Evolutionary conservation across 2,797 vertebrate genomes (phyloP).

Genomic region (Anas bernieri): DNA sequence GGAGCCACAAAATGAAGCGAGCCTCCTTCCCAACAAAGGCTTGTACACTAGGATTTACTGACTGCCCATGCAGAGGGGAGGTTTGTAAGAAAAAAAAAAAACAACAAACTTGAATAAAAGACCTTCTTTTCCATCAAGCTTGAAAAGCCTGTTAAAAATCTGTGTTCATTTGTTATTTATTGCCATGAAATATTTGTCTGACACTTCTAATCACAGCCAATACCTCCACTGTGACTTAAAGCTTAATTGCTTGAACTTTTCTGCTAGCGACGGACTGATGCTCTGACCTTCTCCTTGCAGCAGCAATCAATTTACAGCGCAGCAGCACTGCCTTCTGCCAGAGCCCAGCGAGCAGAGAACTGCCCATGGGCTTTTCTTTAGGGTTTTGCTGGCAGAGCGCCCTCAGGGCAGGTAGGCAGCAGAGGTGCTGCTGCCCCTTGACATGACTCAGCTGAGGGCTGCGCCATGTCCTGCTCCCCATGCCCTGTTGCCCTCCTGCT

Average conservation of each 20-base stretch:
- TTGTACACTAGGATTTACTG: neutral
- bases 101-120: neutral
- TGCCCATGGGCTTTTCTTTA: neutral
- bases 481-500: neutral
- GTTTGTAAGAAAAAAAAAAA: neutral
- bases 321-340: neutral
- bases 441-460: rapidly evolving
- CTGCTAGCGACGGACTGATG: neutral
- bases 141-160: neutral
- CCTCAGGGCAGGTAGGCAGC: rapidly evolving
- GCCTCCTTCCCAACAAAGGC: neutral
- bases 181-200: neutral
- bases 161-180: neutral
- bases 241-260: neutral
- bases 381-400: neutral
- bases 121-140: neutral
- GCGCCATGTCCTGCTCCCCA: neutral
- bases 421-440: neutral
- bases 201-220: neutral
- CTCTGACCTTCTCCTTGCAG: neutral
- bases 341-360: rapidly evolving
- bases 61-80: neutral
- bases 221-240: neutral
- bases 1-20: neutral
- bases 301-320: neutral